Evolutionary conservation across 1,140 invertebrate genomes (phyloP), one percentile per base, ranked within the genome.

Genomic region (Anadara kagoshimensis): DNA sequence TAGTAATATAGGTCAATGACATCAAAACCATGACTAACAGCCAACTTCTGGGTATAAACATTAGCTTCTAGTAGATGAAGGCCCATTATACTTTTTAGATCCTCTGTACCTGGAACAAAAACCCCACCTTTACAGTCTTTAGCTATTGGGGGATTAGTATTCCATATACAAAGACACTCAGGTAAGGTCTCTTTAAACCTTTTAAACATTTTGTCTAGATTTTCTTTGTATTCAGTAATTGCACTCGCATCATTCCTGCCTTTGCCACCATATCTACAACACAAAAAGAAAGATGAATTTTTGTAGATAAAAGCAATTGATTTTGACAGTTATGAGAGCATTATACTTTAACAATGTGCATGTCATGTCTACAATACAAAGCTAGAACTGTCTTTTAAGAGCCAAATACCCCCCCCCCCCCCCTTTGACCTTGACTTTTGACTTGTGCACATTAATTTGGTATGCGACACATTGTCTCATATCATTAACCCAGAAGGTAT

Each of bases 61-160:
- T 91, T 91, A 0, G 90, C 90, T 77, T 90, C 89, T 65, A 91
- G 70, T 3, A 91, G 85, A 68, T 91, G 90, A 56, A 89, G 86
- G 1, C 89, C 81, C 41, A 91, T 64, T 10, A 84, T 85, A 41
- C 84, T 78, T 56, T 85, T 81, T 54, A 88, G 76, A 71, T 89
- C 90, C 49, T 88, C 83, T 0, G 90, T 78, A 72, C 90, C 86
- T 41, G 88, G 85, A 0, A 89, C 85, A 1, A 91, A 71, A 66
- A 91, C 88, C 0, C 90, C 90, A 16, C 90, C 88, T n/a, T 79
- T 80, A 0, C 84, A 76, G 8, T 85, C 76, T 47, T 77, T 77
- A 5, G 88, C 87, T 20, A 91, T 83, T 2, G 91, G 91, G 22
- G 90, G 74, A 0, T 89, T 84, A 26, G 90, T 91, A 18, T 83